Base-by-base conservation (phyloP, 2,888 invertebrate genomes). In the Agonopterix alstromeriana region DNA sequence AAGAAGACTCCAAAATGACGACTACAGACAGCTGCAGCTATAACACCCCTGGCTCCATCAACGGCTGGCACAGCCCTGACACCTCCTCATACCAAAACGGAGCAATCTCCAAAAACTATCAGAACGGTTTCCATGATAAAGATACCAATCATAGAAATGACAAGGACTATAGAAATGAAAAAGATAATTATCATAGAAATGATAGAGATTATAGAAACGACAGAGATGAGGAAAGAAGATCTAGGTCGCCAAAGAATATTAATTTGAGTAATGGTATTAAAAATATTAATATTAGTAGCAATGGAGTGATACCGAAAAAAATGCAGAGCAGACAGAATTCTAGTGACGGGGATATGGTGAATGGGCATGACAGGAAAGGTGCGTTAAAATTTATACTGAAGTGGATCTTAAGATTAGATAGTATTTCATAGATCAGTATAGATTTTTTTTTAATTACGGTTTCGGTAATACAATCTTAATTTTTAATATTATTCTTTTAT, bases 1-100 rank as follows among this genome's bases (percentile, higher is more conserved):
- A 90, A 42, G 90, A 90, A 49, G 90, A 90, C 65, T 90, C 90
- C 10, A 92, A 92, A 69, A 85, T 88, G 86, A 90, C 91, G n/a
- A 85, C 90, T 17, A 90, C 91, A 49, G 92, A 91, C 58, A 91
- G 90, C 60, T 89, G 90, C 54, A 91, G 90, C 50, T 85, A 82
- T 69, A 84, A 84, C 60, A 85, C 90, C 1, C 90, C 90, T 10
- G 87, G 88, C 11, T 90, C 89, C 51, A 76, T 90, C 48, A 91
- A 91, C 57, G 91, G 91, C 9, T 91, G 91, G 91, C 86, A 90
- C 60, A 89, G 88, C 48, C 89, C 90, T 7, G 83, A 88, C 41
- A 77, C 75, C 42, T 67, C 78, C 1, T 82, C 85, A 9, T 81
- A 78, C 54, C 84, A 84, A 56, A 89, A 87, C 48, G 86, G 88